phyloP scores from a whole-genome alignment of 2,113 vertebrate species.

The Cyprinodon brontotheroides region DNA sequence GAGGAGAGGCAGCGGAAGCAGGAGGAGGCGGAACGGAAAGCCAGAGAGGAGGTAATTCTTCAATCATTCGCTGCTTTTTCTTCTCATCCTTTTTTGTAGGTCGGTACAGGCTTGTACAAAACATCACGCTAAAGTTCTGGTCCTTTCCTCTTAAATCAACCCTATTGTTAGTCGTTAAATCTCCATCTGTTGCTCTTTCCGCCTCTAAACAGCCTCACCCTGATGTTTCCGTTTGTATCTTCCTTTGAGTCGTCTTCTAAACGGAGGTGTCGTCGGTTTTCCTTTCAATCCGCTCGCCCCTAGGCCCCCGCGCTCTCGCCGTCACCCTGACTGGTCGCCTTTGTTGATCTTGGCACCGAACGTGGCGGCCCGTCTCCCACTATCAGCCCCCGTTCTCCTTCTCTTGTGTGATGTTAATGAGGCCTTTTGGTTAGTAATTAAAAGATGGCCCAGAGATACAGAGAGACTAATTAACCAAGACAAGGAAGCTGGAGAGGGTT shows the following conservation, averaged over 20 bases:
- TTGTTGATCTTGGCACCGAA: constrained; percentile 56
- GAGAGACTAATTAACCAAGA: constrained; percentile 76
- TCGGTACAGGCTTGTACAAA: neutral
- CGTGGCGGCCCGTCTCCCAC: constrained; percentile 50
- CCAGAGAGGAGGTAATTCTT: constrained; percentile 85
- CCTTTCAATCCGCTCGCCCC: neutral
- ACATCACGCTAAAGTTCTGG: neutral
- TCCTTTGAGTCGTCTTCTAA: neutral
- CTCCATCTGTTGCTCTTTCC: constrained; percentile 25
- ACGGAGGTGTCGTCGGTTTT: neutral
- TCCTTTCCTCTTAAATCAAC: constrained; percentile 31
- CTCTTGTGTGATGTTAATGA: constrained; percentile 77
- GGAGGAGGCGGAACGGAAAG: constrained; percentile 88
- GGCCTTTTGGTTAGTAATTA: constrained; percentile 78
- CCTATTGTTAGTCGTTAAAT: constrained; percentile 29
- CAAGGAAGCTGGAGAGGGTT: constrained; percentile 61
- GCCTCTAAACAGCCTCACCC: constrained; percentile 12
- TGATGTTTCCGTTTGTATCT: constrained; percentile 10
- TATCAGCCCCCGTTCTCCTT: constrained; percentile 50
- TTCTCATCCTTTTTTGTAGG: neutral
- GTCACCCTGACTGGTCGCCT: constrained; percentile 28
- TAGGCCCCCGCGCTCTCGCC: constrained; percentile 10
- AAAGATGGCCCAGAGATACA: constrained; percentile 78
- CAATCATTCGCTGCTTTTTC: neutral
- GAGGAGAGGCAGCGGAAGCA: constrained; percentile 90